A percentile compares a stretch with the other conserved stretches of the same genome.
These are phyloP conservation scores for Corythornis vintsioides DNA, from an alignment of 2,113 vertebrate species.

Conservation along the genomic window DNA sequence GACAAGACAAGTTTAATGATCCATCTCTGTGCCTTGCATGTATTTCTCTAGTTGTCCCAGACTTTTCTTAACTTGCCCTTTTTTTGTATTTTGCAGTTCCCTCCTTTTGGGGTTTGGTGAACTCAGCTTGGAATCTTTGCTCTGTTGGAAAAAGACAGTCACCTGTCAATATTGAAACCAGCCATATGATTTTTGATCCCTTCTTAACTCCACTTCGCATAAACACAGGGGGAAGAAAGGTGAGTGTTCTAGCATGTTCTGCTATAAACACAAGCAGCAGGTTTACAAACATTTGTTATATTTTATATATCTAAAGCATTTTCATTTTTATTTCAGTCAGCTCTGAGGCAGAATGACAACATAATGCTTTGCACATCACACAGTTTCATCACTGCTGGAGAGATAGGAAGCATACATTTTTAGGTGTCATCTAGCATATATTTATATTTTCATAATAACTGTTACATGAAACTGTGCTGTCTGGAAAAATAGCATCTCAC, in stretches of 20 bases:
- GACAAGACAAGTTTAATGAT: neutral
- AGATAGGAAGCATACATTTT: neutral
- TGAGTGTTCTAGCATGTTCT: constrained; percentile 65
- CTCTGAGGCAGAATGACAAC: neutral
- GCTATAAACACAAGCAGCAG: neutral
- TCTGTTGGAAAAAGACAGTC: constrained; percentile 98
- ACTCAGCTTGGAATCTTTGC: constrained; percentile 99
- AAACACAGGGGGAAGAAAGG: constrained; percentile 96
- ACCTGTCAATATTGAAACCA: constrained; percentile 98
- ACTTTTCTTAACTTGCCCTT: neutral
- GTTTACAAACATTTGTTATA: neutral
- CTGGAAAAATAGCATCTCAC: neutral
- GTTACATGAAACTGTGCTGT: neutral
- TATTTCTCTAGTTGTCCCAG: neutral
- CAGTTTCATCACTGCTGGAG: neutral
- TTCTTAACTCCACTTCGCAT: constrained; percentile 94
- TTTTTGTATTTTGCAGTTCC: constrained; percentile 84
- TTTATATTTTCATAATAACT: neutral
- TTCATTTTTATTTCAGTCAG: neutral
- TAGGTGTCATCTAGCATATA: neutral
- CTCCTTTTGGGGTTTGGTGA: constrained; percentile 98
- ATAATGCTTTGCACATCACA: neutral
- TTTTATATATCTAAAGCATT: neutral
- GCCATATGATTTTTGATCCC: constrained; percentile 99
- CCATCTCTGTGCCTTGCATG: neutral